A percentile compares a stretch with the other conserved stretches of the same genome.
These are phyloP conservation scores for Diplogasteroides magnus DNA, from an alignment of 1,140 invertebrate species.

Conservation along the genomic window DNA sequence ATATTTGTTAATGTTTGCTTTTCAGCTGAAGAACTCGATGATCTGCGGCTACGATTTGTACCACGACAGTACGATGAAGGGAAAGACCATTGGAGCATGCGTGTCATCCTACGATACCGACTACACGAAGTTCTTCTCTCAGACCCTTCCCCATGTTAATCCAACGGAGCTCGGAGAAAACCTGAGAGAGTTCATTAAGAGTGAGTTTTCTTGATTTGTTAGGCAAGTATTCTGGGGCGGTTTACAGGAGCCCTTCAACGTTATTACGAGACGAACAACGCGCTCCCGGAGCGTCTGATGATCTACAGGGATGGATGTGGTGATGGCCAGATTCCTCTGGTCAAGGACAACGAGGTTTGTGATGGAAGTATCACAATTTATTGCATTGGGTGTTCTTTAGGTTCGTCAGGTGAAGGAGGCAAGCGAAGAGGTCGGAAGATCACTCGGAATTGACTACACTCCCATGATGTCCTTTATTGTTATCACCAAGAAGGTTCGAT, in stretches of 20 bases:
- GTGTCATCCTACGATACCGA: slow-evolving; percentile 21
- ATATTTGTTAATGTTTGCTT: neutral
- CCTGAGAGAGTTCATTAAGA: slow-evolving; percentile 17
- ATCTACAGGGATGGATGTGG: slow-evolving; percentile 29
- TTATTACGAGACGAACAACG: slow-evolving; percentile 13
- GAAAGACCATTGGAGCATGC: slow-evolving; percentile 26
- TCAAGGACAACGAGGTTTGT: slow-evolving; percentile 23
- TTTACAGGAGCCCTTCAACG: slow-evolving; percentile 19
- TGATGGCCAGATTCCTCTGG: slow-evolving; percentile 26
- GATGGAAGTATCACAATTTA: neutral
- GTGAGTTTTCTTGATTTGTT: slow-evolving; percentile 2
- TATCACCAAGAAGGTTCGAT: slow-evolving; percentile 25
- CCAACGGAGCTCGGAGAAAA: slow-evolving; percentile 25
- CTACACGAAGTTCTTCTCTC: slow-evolving; percentile 23
- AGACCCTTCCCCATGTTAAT: slow-evolving; percentile 25
- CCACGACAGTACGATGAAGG: slow-evolving; percentile 19
- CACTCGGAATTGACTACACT: neutral
- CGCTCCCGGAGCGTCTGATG: slow-evolving; percentile 11
- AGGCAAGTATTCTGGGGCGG: neutral
- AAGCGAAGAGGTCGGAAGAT: slow-evolving; percentile 9
- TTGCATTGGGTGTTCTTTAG: neutral
- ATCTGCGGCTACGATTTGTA: slow-evolving; percentile 26
- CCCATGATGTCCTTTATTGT: slow-evolving; percentile 24
- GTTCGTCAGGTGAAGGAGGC: slow-evolving; percentile 19
- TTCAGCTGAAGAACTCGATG: slow-evolving; percentile 14